phyloP scores from a whole-genome alignment of 2,797 vertebrate species.

The Erpetoichthys calabaricus region DNA sequence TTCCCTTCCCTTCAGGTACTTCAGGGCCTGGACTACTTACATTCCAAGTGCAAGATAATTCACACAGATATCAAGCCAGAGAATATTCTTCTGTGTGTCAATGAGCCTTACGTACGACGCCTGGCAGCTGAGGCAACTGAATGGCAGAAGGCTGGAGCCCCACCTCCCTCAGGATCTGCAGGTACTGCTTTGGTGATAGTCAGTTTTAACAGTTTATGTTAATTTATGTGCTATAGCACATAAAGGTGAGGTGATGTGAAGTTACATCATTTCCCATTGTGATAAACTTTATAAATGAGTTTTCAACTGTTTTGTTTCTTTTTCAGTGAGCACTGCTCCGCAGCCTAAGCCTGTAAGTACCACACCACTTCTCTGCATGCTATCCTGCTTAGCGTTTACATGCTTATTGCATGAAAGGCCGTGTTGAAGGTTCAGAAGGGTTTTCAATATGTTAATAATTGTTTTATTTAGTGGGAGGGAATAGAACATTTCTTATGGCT shows the following conservation, averaged over 20 bases:
- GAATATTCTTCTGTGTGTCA: constrained; percentile 86
- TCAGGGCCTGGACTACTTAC: constrained; percentile 89
- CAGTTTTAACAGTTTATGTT: not conserved
- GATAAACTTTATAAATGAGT: constrained; percentile 8
- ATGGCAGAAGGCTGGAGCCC: constrained; percentile 81
- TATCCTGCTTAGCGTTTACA: no score
- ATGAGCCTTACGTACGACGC: constrained; percentile 80
- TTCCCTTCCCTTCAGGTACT: constrained; percentile 56
- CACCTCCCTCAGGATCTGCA: constrained; percentile 89
- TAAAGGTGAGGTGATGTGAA: not conserved
- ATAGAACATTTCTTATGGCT: no score
- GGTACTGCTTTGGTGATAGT: constrained; percentile 35
- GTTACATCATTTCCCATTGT: constrained; percentile 3
- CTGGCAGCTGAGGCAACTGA: constrained; percentile 89
- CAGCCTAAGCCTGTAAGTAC: constrained; percentile 79
- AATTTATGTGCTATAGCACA: not conserved
- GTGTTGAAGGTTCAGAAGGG: no score
- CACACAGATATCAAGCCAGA: constrained; percentile 97
- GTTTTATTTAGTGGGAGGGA: no score
- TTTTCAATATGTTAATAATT: no score
- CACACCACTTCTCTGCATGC: not conserved
- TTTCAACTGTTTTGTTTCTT: constrained; percentile 20
- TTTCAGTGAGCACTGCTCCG: constrained; percentile 87
- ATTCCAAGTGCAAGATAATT: constrained; percentile 90
- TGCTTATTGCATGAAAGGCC: no score